Evolutionary conservation across 2,797 vertebrate genomes (phyloP), one percentile per base, ranked within the genome.

Genomic region (Oryzias sinensis): DNA sequence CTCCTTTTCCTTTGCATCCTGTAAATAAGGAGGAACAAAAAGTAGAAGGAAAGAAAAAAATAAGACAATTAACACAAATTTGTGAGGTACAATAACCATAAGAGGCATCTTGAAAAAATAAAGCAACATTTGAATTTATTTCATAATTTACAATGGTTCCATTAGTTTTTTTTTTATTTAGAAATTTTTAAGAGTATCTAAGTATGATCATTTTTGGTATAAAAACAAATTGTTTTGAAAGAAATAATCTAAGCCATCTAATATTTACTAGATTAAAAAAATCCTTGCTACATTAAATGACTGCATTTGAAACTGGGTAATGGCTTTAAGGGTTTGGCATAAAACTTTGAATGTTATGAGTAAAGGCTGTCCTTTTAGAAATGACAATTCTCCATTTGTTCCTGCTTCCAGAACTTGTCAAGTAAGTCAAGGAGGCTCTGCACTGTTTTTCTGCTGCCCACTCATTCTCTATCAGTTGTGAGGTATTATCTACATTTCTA

Each of bases 1-100:
- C 95, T 98, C 44, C 81, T 90, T 56, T 85, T 96, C 63, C 97
- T 94, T 57, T 96, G 97, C 84, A 92, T 88, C 61, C 97, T 98
- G 68, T 25, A 14, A 66, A 37, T 11, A 37, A 18, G 55, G 2
- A 52, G 18, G 48, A 15, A 18, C 27, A n/a, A 16, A 33, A 4
- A 14, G 13, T 7, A 46, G 17, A 17, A 50, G 4, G 13, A 5
- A 0, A 0, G 29, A 43, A 43, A 1, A 6, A 42, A 2, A 1
- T 24, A 16, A 42, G 27, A 29, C 27, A 6, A 6, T 7, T 46
- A 13, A 14, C 5, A 27, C 14, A n/a, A n/a, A 14, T n/a, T 17
- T 6, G 0, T 0, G 29, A 16, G 33, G 20, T 0, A 9, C 5
- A 16, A 48, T 22, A 24, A n/a, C 40, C 13, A 29, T n/a, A 49